A percentile compares a stretch with the other conserved stretches of the same genome.
These are phyloP conservation scores for Drosophila suzukii DNA, from an alignment of 1,140 invertebrate species.

Conservation along the genomic window DNA sequence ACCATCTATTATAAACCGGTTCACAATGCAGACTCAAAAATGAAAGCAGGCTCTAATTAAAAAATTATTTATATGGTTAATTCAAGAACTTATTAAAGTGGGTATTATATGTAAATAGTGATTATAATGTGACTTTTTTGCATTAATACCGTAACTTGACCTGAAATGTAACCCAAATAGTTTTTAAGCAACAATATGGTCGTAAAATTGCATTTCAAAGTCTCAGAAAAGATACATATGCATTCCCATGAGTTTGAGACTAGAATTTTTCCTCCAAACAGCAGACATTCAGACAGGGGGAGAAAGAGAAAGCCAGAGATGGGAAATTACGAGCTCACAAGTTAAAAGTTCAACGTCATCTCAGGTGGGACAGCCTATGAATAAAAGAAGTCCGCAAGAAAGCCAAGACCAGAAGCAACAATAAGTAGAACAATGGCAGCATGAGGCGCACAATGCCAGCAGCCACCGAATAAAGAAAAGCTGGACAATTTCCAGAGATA, in stretches of 20 bases:
- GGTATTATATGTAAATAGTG: too few species aligned
- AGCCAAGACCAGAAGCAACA: conserved; percentile 35
- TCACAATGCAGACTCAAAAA: too few species aligned
- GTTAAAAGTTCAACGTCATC: conserved; percentile 57
- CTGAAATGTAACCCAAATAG: not conserved
- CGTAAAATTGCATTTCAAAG: conserved; percentile 7
- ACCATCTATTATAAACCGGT: too few species aligned
- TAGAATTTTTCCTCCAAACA: conserved; percentile 10
- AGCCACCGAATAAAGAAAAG: conserved; percentile 4
- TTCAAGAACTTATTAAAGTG: too few species aligned
- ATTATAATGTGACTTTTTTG: too few species aligned
- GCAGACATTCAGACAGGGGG: not conserved
- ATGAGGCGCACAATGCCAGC: conserved; percentile 1
- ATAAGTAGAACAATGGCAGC: conserved; percentile 33
- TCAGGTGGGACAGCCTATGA: conserved; percentile 41
- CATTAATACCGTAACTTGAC: not conserved
- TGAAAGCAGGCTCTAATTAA: too few species aligned
- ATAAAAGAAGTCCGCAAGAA: conserved; percentile 33
- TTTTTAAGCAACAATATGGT: not conserved
- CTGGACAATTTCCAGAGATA: conserved; percentile 34
- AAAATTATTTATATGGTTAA: too few species aligned
- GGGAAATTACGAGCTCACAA: conserved; percentile 3
- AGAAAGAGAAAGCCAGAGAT: not conserved
- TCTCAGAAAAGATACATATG: conserved; percentile 4
- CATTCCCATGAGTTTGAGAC: conserved; percentile 1